Percentiles rank a stretch among this genome's conserved stretches.
Evolutionary conservation across 1,140 invertebrate species (phyloP).

Genomic region (Papilio dardanus): DNA sequence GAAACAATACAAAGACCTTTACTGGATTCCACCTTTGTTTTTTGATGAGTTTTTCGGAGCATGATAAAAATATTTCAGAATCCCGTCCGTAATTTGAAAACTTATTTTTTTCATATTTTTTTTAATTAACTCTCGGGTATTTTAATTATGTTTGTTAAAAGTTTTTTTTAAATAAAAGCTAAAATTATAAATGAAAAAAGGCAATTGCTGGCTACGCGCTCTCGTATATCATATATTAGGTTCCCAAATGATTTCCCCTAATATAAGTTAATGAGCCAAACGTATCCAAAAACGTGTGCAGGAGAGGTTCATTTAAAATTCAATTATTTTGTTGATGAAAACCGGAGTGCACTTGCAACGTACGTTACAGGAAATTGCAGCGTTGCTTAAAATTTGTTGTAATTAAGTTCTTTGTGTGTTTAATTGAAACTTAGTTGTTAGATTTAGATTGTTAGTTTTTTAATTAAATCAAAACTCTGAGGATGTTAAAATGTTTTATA

Average conservation of each 20-base stretch:
- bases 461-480: too few relatives aligned
- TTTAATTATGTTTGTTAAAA: background rate
- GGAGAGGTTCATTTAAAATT: conserved; percentile 11
- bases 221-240: background rate
- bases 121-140: background rate
- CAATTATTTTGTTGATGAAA: conserved; percentile 22
- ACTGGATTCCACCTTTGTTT: background rate
- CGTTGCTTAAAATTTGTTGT: background rate
- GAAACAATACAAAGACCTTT: background rate
- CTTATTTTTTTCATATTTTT: background rate
- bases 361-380: background rate
- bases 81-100: background rate
- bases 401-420: background rate
- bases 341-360: background rate
- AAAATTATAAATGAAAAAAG: too few relatives aligned
- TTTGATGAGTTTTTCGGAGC: background rate
- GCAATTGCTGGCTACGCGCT: background rate
- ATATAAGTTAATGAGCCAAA: background rate
- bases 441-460: background rate
- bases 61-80: background rate
- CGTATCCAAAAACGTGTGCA: background rate
- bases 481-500: too few relatives aligned
- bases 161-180: background rate
- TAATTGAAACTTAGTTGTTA: background rate
- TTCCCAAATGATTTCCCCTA: background rate